Percentiles rank a stretch among this genome's conserved stretches.
Conservation (phyloP, 1,140 invertebrate species). For the Drosophila sproati region DNA sequence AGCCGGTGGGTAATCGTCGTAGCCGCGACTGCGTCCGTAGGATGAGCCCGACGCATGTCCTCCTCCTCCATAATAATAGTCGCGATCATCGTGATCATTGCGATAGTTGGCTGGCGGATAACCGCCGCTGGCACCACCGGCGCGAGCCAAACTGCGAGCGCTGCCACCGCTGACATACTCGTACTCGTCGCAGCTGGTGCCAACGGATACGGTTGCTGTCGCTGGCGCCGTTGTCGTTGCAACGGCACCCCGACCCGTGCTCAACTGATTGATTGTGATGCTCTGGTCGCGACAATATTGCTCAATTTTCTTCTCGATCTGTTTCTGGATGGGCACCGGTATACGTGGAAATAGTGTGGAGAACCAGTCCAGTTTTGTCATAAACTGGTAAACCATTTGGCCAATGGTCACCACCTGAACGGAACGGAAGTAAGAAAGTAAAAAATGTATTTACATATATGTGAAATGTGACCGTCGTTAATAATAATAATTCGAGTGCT, state of each 20-base stretch:
- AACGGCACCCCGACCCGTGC: conserved; percentile 46
- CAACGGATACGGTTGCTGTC: conserved; percentile 1
- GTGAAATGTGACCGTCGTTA: neutral
- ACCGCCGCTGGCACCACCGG: conserved; percentile 29
- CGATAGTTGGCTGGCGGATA: conserved; percentile 63
- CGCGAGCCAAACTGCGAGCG: conserved; percentile 19
- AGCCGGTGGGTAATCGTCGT: conserved; percentile 66
- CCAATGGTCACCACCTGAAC: conserved; percentile 93
- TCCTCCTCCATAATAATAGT: conserved; percentile 41
- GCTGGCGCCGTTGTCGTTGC: conserved; percentile 5
- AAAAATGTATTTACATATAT: neutral
- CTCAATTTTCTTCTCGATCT: conserved; percentile 90
- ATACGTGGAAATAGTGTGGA: conserved; percentile 99
- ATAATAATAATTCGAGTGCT: neutral
- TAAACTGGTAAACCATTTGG: conserved; percentile 95
- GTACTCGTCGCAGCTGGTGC: conserved; percentile 50
- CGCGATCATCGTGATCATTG: conserved; percentile 78
- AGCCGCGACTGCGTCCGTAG: conserved; percentile 56
- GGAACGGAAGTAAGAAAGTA: neutral
- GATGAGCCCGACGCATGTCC: conserved; percentile 41
- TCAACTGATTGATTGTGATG: conserved; percentile 68
- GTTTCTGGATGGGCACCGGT: conserved; percentile 99
- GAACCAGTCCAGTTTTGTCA: conserved; percentile 99
- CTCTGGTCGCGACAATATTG: conserved; percentile 84
- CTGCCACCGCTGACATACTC: conserved; percentile 7